Conservation (phyloP, 2,888 invertebrate genomes). For the Ctenicera cuprea region DNA sequence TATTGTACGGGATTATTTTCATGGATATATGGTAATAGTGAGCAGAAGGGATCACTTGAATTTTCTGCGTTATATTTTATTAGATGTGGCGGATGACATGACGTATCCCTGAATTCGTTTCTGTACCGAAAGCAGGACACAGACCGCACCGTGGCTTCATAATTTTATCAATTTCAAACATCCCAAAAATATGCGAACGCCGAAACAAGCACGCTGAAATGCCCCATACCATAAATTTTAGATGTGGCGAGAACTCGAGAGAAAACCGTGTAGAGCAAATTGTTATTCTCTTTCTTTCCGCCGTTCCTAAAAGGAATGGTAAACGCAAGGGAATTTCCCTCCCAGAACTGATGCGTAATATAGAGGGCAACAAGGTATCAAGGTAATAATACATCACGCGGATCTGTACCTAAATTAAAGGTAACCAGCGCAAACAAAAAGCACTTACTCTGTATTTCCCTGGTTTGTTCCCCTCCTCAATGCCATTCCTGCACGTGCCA, state of each 20-base stretch:
- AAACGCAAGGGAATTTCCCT: not conserved
- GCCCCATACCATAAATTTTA: slow-evolving; percentile 26
- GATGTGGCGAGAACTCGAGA: slow-evolving; percentile 11
- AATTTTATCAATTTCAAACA: slow-evolving; percentile 32
- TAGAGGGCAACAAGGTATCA: slow-evolving; percentile 22
- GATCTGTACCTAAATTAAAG: slow-evolving; percentile 23
- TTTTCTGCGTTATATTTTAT: not conserved
- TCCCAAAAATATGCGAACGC: slow-evolving; percentile 27
- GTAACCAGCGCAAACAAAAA: slow-evolving; percentile 25
- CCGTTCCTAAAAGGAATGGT: not conserved
- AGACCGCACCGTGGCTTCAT: slow-evolving; percentile 25
- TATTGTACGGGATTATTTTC: slow-evolving; percentile 15
- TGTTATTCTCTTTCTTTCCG: slow-evolving; percentile 12
- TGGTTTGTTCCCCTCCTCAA: slow-evolving; percentile 85
- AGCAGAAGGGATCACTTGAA: slow-evolving; percentile 5
- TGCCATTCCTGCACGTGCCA: slow-evolving; percentile 85
- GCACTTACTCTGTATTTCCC: slow-evolving; percentile 82
- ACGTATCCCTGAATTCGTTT: not conserved
- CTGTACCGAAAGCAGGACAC: not conserved
- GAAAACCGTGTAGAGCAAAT: slow-evolving; percentile 9
- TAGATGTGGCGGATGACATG: not conserved
- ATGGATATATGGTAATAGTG: not conserved
- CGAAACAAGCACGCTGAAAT: slow-evolving; percentile 22
- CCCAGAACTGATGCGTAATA: slow-evolving; percentile 15
- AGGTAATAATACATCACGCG: slow-evolving; percentile 25